phyloP scores from a whole-genome alignment of 2,888 invertebrate species.

The Agrilus cyanescens region DNA sequence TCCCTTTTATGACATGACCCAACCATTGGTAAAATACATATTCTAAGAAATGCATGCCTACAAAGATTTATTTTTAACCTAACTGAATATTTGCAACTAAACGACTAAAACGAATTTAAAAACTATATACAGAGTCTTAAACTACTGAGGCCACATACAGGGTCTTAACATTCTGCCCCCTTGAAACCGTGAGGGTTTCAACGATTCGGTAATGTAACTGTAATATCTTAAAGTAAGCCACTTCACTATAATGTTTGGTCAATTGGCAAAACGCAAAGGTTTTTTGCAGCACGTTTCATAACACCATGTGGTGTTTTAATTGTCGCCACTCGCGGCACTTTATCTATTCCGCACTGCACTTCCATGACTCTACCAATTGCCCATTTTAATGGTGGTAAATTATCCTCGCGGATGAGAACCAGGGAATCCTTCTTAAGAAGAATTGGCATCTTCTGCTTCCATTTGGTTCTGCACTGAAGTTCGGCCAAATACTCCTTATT shows the following conservation, averaged over 20 bases:
- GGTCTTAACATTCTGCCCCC: too few relatives aligned
- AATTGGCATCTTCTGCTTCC: constrained; percentile 9
- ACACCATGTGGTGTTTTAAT: constrained; percentile 18
- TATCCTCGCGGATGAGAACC: constrained; percentile 24
- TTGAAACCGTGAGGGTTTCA: too few relatives aligned
- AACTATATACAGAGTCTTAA: too few relatives aligned
- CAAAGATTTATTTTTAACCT: too few relatives aligned
- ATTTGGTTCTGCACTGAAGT: constrained; percentile 17
- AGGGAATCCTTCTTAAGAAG: constrained; percentile 18
- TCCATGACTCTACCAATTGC: constrained; percentile 16
- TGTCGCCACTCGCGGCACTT: constrained; percentile 18
- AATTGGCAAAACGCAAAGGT: constrained; percentile 17
- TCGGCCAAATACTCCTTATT: constrained; percentile 18
- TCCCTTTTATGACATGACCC: too few relatives aligned
- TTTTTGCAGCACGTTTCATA: constrained; percentile 14
- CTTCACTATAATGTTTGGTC: constrained; percentile 2
- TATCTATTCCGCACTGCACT: constrained; percentile 21
- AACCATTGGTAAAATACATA: too few relatives aligned
- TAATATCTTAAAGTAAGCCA: too few relatives aligned
- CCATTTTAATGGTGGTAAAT: constrained; percentile 22
- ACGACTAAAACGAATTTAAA: too few relatives aligned
- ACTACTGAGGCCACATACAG: too few relatives aligned
- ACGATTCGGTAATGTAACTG: too few relatives aligned
- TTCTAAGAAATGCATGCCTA: too few relatives aligned
- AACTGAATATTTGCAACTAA: too few relatives aligned